Base-by-base conservation (phyloP, 2,113 vertebrate genomes). In the Cavia aperea region DNA sequence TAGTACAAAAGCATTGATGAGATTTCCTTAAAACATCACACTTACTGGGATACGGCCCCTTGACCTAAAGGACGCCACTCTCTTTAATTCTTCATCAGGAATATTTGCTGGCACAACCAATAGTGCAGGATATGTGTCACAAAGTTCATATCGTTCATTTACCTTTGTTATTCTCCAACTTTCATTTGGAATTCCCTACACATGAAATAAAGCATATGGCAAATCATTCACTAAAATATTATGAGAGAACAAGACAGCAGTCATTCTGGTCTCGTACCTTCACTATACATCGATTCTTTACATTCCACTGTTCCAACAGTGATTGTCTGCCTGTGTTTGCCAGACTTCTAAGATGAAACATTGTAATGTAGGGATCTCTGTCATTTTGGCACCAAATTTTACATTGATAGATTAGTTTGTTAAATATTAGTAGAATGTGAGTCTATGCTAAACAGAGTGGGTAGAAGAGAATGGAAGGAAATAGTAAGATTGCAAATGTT, bases 151-250 rank as follows among this genome's bases (percentile, higher is more conserved):
- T 62, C 98, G 98, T 87, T 99, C 99, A 0, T 99, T 99, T 77
- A 99, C 97, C 97, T 98, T 99, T 23, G 99, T 98, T 93, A 99
- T 93, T 96, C 99, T 99, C 99, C 99, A 99, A 96, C 99, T 99
- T 97, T 99, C 99, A 86, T 99, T 99, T 5, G 99, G 99, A 95
- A 99, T 98, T 39, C 99, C 99, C 99, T 99, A 12, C 16, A 94
- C 33, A 88, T 73, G 90, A 89, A 95, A 97, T 36, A 94, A 93
- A 78, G 91, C 49, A 87, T 6, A 72, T 58, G 56, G 83, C 24
- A 81, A 66, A 81, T 81, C 66, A 70, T 26, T 73, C 86, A 78
- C 18, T 86, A 46, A 91, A 87, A 73, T n/a, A 94, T 39, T 36
- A 83, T 31, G 58, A 63, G 49, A 87, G 14, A 83, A 21, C 23